Evolutionary conservation across 2,888 invertebrate genomes (phyloP).

Genomic region (Drosophila cognata): DNA sequence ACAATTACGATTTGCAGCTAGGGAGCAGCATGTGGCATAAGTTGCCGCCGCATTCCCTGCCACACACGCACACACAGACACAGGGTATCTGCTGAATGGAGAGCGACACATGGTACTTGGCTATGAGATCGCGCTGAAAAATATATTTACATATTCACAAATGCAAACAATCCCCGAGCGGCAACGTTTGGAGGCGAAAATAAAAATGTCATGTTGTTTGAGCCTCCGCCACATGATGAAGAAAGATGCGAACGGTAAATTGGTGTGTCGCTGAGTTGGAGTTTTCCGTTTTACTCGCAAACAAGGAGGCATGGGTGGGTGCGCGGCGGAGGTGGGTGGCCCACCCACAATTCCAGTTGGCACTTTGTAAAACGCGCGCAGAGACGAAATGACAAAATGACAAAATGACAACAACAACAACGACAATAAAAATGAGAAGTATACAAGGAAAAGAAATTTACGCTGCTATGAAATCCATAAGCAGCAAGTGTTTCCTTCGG

Average conservation of each 20-base stretch:
- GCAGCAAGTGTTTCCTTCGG: conserved; percentile 64
- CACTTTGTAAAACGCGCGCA: conserved; percentile 61
- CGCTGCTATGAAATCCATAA: conserved; percentile 62
- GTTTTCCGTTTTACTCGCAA: neutral
- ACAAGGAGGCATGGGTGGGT: neutral
- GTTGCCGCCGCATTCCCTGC: conserved; percentile 21
- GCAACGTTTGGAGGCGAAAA: conserved; percentile 39
- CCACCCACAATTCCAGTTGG: conserved; percentile 50
- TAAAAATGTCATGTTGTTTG: conserved; percentile 68
- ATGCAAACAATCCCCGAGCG: conserved; percentile 60
- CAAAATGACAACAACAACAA: neutral
- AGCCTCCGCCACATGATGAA: conserved; percentile 61
- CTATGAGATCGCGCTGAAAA: conserved; percentile 49
- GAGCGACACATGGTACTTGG: conserved; percentile 48
- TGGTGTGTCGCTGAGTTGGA: conserved; percentile 32
- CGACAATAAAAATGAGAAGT: neutral
- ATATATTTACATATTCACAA: conserved; percentile 64
- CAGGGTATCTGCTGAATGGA: conserved; percentile 30
- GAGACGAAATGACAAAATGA: conserved; percentile 49
- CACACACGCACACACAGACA: conserved; percentile 13
- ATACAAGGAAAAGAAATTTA: conserved; percentile 33
- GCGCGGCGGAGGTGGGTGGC: conserved; percentile 7
- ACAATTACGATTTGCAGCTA: conserved; percentile 49
- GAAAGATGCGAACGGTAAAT: conserved; percentile 68
- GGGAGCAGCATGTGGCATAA: conserved; percentile 36